phyloP scores from a whole-genome alignment of 1,140 invertebrate genomes.

The Phymorhynchus buccinoides region DNA sequence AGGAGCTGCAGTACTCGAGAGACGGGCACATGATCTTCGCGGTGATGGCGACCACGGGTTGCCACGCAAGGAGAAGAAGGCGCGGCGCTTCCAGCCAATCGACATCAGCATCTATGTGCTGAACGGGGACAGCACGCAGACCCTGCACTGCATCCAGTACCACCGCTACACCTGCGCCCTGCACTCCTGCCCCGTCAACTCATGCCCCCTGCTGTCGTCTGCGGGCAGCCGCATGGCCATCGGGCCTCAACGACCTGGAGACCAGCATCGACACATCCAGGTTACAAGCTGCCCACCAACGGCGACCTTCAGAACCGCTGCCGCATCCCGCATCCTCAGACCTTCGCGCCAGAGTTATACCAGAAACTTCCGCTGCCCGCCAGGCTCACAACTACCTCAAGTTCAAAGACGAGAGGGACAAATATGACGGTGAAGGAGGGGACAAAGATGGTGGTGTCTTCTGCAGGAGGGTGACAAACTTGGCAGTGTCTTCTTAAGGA shows the following conservation, averaged over 20 bases:
- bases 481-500: no score
- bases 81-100: conserved; percentile 62
- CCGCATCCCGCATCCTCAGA: conserved; percentile 67
- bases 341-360: conserved; percentile 61
- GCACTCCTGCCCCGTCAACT: conserved; percentile 71
- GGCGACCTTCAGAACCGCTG: conserved; percentile 69
- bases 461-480: no score
- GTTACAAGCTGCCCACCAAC: conserved; percentile 70
- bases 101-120: conserved; percentile 71
- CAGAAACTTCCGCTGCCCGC: conserved; percentile 65
- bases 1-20: conserved; percentile 66
- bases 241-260: conserved; percentile 68
- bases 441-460: background rate
- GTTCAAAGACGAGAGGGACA: conserved; percentile 51
- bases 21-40: conserved; percentile 71
- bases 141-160: conserved; percentile 72
- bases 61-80: conserved; percentile 68
- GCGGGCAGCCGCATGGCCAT: conserved; percentile 72
- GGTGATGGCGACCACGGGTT: conserved; percentile 65
- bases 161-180: conserved; percentile 68
- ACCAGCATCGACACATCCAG: conserved; percentile 67
- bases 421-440: background rate
- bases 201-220: conserved; percentile 69
- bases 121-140: conserved; percentile 67
- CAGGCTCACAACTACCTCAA: conserved; percentile 67